Conservation (phyloP, 2,888 invertebrate species). For the Volucella inanis region DNA sequence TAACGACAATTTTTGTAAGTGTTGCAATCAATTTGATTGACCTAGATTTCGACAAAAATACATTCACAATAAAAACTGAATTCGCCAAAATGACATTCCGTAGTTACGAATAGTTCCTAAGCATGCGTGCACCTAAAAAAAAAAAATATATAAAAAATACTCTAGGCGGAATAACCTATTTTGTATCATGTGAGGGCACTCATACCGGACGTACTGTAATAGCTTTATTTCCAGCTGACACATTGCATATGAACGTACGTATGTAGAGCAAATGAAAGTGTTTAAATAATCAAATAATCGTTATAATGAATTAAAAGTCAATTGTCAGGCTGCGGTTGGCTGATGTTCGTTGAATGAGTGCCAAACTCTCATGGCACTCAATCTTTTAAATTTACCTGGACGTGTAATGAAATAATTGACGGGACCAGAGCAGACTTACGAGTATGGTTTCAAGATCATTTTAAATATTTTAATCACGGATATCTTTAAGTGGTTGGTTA, state of each 20-base stretch:
- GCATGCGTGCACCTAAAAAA: conserved; percentile 13
- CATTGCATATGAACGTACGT: background rate
- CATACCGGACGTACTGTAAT: conserved; percentile 28
- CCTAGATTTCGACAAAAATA: conserved; percentile 47
- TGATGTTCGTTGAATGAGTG: conserved; percentile 20
- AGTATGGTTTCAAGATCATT: conserved; percentile 66
- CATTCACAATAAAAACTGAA: conserved; percentile 23
- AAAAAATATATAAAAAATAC: conserved; percentile 31
- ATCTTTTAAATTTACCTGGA: background rate
- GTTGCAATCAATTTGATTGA: conserved; percentile 64
- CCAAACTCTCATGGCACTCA: conserved; percentile 1
- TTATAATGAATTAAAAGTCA: conserved; percentile 35
- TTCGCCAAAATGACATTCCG: conserved; percentile 55
- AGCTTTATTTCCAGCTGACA: conserved; percentile 45
- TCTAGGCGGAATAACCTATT: conserved; percentile 20
- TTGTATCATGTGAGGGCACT: conserved; percentile 20
- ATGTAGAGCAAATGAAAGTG: conserved; percentile 53
- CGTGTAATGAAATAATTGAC: conserved; percentile 55
- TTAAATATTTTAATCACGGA: conserved; percentile 62
- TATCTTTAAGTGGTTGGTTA: conserved; percentile 46
- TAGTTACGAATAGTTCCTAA: conserved; percentile 22
- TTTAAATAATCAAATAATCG: conserved; percentile 31
- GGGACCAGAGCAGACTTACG: conserved; percentile 47
- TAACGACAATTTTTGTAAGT: conserved; percentile 42
- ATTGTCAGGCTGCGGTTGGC: conserved; percentile 19